Percentiles rank a stretch among this genome's conserved stretches.
Evolutionary conservation across 2,797 vertebrate species (phyloP).

Genomic region (Harpagifer antarcticus): DNA sequence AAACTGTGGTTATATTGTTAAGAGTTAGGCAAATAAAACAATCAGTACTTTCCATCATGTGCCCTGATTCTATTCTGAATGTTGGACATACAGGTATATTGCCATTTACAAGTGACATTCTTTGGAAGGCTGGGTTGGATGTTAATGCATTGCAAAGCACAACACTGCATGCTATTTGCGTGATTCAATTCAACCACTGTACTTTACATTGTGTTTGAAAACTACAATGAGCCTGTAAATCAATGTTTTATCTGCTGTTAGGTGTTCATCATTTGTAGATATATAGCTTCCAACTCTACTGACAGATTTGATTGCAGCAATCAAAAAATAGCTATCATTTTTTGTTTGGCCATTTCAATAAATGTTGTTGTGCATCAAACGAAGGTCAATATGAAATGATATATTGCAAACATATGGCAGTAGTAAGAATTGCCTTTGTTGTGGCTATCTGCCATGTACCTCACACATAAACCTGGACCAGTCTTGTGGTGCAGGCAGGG

Average conservation of each 20-base stretch:
- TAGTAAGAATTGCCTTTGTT: constrained; percentile 36
- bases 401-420: constrained; percentile 28
- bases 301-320: neutral
- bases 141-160: neutral
- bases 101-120: neutral
- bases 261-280: constrained; percentile 3
- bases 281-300: neutral
- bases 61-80: neutral
- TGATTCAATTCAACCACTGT: constrained; percentile 4
- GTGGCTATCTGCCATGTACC: constrained; percentile 41
- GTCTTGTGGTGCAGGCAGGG: constrained; percentile 12
- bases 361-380: neutral
- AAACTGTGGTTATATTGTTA: neutral
- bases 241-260: neutral
- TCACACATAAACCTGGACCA: constrained; percentile 49
- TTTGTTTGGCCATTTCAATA: neutral
- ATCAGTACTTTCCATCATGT: neutral
- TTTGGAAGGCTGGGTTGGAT: neutral
- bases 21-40: neutral
- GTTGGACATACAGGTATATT: neutral
- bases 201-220: neutral
- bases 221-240: neutral
- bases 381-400: constrained; percentile 9
- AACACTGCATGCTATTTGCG: neutral
- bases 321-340: constrained; percentile 1